Base-by-base conservation (phyloP, 2,888 invertebrate species). In the Lamellibrachia satsuma region DNA sequence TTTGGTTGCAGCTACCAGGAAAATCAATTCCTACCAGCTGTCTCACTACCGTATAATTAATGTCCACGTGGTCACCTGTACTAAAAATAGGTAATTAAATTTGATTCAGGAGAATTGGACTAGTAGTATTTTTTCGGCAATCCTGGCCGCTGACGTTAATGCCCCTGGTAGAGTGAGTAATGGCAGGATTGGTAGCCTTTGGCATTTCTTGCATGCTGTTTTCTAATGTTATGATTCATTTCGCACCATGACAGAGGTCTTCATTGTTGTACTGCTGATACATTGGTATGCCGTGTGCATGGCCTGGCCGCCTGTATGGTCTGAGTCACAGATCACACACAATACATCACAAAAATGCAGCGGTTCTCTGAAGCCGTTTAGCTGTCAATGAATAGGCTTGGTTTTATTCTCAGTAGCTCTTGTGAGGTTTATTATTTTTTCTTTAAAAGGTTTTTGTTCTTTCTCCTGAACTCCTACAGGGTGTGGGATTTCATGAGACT, bases 161-260 rank as follows among this genome's bases (percentile, higher is more conserved):
- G 75, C 75, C 75, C 75, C 75, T 75, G 22, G 75, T 75, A 11
- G 22, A 4, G 22, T 75, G 75, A 75, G 75, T 75, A 75, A 75
- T 75, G 75, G n/a, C 75, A 75, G 75, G 75, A 75, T 75, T 75
- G 75, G 75, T 75, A 22, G 22, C 75, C 75, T n/a, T 75, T 75
- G 75, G 75, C 75, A 75, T 75, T 75, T 75, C 75, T 75, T 75
- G 75, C 75, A 22, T 75, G 75, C 75, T 75, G 75, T 75, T 75
- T 75, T 75, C 75, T 75, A 75, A 75, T 75, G 75, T 75, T 75
- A n/a, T 75, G 75, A 75, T 75, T 75, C 75, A 75, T 75, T 75
- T 75, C 22, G 75, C 75, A 75, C 75, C 6, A n/a, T 3, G 75
- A 75, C 75, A 75, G 75, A 75, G 75, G 75, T 75, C 75, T 75